phyloP scores from a whole-genome alignment of 2,113 vertebrate genomes.

The Cyphomyrus plagiostoma region DNA sequence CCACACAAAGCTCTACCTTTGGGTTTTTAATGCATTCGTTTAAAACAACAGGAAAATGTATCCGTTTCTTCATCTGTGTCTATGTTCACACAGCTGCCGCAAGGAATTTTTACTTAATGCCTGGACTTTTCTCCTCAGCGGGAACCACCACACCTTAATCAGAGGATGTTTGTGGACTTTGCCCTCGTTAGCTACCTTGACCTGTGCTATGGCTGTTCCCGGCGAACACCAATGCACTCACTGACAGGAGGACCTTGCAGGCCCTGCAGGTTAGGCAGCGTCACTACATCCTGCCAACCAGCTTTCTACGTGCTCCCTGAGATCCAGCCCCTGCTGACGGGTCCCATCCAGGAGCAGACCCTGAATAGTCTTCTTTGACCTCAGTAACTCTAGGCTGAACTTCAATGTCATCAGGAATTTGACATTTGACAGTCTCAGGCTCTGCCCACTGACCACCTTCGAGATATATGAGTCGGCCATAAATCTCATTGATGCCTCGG shows the following conservation, averaged over 20 bases:
- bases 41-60: not conserved
- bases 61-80: too few species aligned
- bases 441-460: constrained; percentile 4
- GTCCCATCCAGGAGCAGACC: not conserved
- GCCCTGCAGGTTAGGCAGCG: not conserved
- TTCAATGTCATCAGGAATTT: not conserved
- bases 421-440: constrained; percentile 4
- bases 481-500: constrained; percentile 11
- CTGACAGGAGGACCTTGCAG: not conserved
- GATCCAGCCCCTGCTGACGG: not conserved
- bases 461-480: not conserved
- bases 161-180: not conserved
- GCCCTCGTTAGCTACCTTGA: not conserved
- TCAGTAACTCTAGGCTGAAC: not conserved
- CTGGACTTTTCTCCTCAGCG: not conserved
- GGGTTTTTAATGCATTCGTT: not conserved
- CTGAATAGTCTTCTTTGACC: constrained; percentile 19
- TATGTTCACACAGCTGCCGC: not conserved
- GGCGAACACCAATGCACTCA: not conserved
- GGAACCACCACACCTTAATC: not conserved
- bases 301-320: constrained; percentile 2
- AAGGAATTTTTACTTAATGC: not conserved
- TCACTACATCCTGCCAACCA: not conserved
- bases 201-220: constrained; percentile 15
- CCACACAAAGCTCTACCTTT: too few species aligned